Evolutionary conservation across 1,140 invertebrate genomes (phyloP).

Genomic region (Pseudomyrmex sp.): DNA sequence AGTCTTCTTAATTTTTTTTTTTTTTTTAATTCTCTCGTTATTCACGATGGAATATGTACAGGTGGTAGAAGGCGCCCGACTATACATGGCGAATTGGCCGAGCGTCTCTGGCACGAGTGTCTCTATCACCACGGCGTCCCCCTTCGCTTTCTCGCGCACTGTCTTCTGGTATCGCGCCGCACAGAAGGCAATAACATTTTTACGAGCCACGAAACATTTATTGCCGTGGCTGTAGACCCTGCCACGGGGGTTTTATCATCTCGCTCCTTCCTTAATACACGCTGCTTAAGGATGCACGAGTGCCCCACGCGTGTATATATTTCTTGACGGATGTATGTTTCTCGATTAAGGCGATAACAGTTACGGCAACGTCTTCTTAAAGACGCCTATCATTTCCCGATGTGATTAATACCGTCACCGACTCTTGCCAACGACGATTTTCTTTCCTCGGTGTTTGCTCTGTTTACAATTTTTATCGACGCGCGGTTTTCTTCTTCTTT

Average conservation of each 20-base stretch:
- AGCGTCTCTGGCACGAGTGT: constrained; percentile 25
- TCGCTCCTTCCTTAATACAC: constrained; percentile 68
- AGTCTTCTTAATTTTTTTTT: not conserved
- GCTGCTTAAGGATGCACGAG: constrained; percentile 75
- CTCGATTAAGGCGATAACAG: constrained; percentile 51
- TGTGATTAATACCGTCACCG: constrained; percentile 40
- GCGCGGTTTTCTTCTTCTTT: too few relatives aligned
- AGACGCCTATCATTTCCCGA: not conserved
- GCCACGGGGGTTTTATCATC: constrained; percentile 75
- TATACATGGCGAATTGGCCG: constrained; percentile 11
- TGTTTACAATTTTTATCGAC: constrained; percentile 13
- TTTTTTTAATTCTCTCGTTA: too few relatives aligned
- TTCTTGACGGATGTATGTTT: constrained; percentile 37
- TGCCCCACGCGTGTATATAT: constrained; percentile 47
- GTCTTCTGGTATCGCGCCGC: constrained; percentile 71
- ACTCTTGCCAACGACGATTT: constrained; percentile 8
- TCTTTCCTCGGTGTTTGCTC: not conserved
- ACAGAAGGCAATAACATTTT: constrained; percentile 82
- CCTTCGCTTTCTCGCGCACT: constrained; percentile 55
- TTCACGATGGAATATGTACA: too few relatives aligned
- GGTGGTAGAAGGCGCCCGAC: not conserved
- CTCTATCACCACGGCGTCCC: constrained; percentile 34
- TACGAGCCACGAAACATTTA: constrained; percentile 85
- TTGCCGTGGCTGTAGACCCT: constrained; percentile 75
- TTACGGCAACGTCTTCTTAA: constrained; percentile 37